Evolutionary conservation across 2,797 vertebrate genomes (phyloP).

Genomic region (Diplodus puntazzo): DNA sequence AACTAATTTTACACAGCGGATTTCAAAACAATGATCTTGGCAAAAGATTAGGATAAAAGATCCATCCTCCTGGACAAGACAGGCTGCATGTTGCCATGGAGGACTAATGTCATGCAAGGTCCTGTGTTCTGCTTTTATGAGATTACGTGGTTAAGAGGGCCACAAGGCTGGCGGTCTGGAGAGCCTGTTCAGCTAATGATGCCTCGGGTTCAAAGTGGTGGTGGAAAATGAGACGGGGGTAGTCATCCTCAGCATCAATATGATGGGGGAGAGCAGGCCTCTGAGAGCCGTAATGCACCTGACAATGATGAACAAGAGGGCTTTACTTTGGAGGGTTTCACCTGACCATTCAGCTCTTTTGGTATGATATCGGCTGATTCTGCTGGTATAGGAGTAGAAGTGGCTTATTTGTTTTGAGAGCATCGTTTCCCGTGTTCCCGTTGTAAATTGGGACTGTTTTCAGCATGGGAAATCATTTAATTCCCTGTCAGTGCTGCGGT

Average conservation of each 20-base stretch:
- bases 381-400: background rate
- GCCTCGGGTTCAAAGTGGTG: constrained; percentile 70
- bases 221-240: constrained; percentile 56
- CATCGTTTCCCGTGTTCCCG: background rate
- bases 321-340: constrained; percentile 11
- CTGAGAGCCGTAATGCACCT: constrained; percentile 34
- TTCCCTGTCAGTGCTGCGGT: background rate
- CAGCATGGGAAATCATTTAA: background rate
- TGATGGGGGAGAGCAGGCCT: constrained; percentile 30
- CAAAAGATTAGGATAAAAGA: constrained; percentile 58
- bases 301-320: constrained; percentile 19
- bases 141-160: constrained; percentile 75
- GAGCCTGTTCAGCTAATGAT: constrained; percentile 72
- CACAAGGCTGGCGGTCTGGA: constrained; percentile 65
- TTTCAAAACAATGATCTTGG: constrained; percentile 39
- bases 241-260: constrained; percentile 49
- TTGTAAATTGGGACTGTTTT: background rate
- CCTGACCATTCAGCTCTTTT: background rate
- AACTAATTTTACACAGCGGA: constrained; percentile 36
- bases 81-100: constrained; percentile 50
- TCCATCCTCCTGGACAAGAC: constrained; percentile 40
- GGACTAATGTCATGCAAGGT: constrained; percentile 57
- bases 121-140: constrained; percentile 69
- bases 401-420: background rate
- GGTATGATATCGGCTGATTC: background rate